A percentile compares a stretch with the other conserved stretches of the same genome.
These are phyloP conservation scores for Dasysyrphus tricinctus DNA, from an alignment of 2,888 invertebrate genomes.

Conservation along the genomic window DNA sequence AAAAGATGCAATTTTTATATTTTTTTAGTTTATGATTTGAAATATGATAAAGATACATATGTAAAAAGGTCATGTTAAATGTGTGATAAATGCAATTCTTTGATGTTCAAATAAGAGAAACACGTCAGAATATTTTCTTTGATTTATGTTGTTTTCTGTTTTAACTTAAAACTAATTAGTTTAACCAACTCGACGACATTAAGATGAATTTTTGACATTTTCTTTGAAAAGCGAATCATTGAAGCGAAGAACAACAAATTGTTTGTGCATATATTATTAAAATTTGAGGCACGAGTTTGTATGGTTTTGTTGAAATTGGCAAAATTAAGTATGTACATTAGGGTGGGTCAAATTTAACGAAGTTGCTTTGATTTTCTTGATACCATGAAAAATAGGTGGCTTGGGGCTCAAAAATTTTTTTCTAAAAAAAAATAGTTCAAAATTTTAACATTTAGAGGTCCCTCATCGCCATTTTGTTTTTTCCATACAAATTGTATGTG, in stretches of 20 bases:
- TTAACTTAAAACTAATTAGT: constrained; percentile 9
- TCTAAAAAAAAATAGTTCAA: too few relatives aligned
- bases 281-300: too few relatives aligned
- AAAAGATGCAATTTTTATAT: not conserved
- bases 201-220: not conserved
- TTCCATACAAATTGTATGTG: too few relatives aligned
- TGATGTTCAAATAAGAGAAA: constrained; percentile 25
- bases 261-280: too few relatives aligned
- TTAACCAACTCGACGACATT: not conserved
- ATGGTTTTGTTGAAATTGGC: too few relatives aligned
- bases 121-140: not conserved
- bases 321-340: too few relatives aligned
- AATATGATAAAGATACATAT: constrained; percentile 48
- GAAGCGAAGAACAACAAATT: not conserved
- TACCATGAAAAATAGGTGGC: too few relatives aligned
- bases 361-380: too few relatives aligned
- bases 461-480: too few relatives aligned
- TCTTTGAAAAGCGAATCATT: not conserved
- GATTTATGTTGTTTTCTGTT: not conserved
- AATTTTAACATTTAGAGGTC: too few relatives aligned
- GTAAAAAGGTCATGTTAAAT: constrained; percentile 47
- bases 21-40: constrained; percentile 25
- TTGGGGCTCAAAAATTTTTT: too few relatives aligned
- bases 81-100: constrained; percentile 44
- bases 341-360: too few relatives aligned